Base-by-base conservation (phyloP, 2,113 vertebrate species). In the Opisthocomus hoazin region DNA sequence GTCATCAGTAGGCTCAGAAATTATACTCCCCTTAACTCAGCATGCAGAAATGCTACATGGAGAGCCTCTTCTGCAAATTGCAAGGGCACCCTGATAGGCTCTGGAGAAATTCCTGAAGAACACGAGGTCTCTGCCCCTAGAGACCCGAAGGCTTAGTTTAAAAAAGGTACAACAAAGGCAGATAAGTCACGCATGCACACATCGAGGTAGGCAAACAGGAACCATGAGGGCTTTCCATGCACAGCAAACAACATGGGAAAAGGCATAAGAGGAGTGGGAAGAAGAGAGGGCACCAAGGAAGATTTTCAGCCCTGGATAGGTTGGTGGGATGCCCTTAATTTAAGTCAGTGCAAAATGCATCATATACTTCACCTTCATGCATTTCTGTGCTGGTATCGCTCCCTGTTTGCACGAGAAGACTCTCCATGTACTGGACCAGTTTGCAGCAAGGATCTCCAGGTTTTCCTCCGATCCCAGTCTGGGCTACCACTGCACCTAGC, bases 181-280 rank as follows among this genome's bases (percentile, higher is more conserved):
- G 17, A 45, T 19, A 61, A 89, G 36, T 41, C n/a, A 63, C 2
- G 29, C 20, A 65, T 1, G 3, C 8, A 58, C 34, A 64, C 6
- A 24, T 17, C 0, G 0, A 30, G 19, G 43, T 74, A 54, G 58
- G 37, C 9, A 54, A 87, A 36, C 11, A 41, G 53, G 63, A 93
- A 75, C 17, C 2, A 2, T 0, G 6, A 77, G 34, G 2, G 1
- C 39, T 56, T 69, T 60, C 65, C 43, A 26, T 0, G 2, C 58
- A 76, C n/a, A 50, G n/a, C 19, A 71, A 86, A 65, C 27, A 54
- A 54, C 17, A 23, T 6, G 51, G 51, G 32, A 81, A 92, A 84
- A 92, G 32, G 39, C 1, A 0, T 43, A 61, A 66, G 48, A 85
- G 18, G 24, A 93, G 51, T 3, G 1, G 0, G 5, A 84, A 89